Conservation (phyloP, 2,113 vertebrate genomes). For the Indri indri region DNA sequence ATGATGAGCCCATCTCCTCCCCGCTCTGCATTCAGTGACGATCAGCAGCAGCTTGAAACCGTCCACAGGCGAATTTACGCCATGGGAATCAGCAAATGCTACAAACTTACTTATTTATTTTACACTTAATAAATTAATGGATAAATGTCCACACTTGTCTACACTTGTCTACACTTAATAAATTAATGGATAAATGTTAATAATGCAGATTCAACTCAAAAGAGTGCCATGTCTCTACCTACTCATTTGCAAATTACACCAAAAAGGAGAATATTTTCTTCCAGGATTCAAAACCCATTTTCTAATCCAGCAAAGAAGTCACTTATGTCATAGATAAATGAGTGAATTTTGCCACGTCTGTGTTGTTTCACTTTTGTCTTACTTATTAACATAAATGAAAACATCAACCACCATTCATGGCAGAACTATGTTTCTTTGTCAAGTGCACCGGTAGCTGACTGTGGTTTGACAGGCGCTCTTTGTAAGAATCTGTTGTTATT, state of each 20-base stretch:
- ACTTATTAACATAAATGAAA: not conserved
- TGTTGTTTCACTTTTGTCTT: not conserved
- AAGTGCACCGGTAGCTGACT: too few relatives aligned
- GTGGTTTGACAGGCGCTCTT: not conserved
- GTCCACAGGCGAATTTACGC: not conserved
- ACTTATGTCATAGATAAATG: too few relatives aligned
- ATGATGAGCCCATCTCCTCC: accelerated
- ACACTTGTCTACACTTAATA: not conserved
- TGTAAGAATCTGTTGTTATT: not conserved
- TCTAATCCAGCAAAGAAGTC: not conserved
- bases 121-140: not conserved
- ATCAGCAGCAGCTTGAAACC: not conserved
- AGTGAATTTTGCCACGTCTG: not conserved
- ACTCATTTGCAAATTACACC: not conserved
- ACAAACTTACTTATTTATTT: not conserved
- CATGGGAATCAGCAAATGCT: not conserved
- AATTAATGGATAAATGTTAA: not conserved
- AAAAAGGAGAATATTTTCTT: not conserved
- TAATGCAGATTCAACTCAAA: not conserved
- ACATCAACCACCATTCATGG: accelerated
- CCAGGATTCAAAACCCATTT: not conserved
- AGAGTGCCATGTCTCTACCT: not conserved
- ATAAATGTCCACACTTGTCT: too few relatives aligned
- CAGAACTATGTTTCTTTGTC: not conserved
- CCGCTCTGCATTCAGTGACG: accelerated